Evolutionary conservation across 2,113 vertebrate species (phyloP).

Genomic region (Hyperopisus bebe): DNA sequence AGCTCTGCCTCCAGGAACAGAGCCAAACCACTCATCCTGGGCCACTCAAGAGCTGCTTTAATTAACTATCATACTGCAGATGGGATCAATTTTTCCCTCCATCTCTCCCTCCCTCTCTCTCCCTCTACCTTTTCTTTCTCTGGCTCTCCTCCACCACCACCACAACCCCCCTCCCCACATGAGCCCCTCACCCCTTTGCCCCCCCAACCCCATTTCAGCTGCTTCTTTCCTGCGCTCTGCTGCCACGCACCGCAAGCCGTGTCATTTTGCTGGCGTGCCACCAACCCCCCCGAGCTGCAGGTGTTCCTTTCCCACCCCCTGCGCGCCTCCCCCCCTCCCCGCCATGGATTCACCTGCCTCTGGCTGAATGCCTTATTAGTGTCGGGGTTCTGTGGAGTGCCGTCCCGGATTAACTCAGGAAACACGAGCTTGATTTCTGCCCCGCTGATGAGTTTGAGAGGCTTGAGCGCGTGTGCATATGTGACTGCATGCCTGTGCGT

Average conservation of each 20-base stretch:
- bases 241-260: slow-evolving; percentile 77
- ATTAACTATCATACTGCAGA: slow-evolving; percentile 99
- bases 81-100: slow-evolving; percentile 91
- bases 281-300: slow-evolving; percentile 74
- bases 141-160: slow-evolving; percentile 28
- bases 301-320: slow-evolving; percentile 47
- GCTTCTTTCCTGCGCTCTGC: slow-evolving; percentile 52
- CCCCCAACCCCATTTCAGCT: slow-evolving; percentile 55
- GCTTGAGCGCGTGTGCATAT: slow-evolving; percentile 36
- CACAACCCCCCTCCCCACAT: neutral
- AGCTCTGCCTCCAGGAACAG: slow-evolving; percentile 87
- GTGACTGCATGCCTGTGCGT: slow-evolving; percentile 15
- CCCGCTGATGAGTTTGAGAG: slow-evolving; percentile 70
- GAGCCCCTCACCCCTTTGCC: neutral
- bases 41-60: slow-evolving; percentile 98
- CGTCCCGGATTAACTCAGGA: slow-evolving; percentile 92
- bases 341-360: slow-evolving; percentile 68
- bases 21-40: slow-evolving; percentile 95
- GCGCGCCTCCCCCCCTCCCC: slow-evolving; percentile 46
- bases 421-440: slow-evolving; percentile 98
- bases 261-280: slow-evolving; percentile 89
- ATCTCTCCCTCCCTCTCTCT: slow-evolving; percentile 31
- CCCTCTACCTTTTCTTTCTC: slow-evolving; percentile 46
- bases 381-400: slow-evolving; percentile 87
- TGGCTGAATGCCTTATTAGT: slow-evolving; percentile 97